phyloP scores from a whole-genome alignment of 2,113 vertebrate species.

The Daboia siamensis region DNA sequence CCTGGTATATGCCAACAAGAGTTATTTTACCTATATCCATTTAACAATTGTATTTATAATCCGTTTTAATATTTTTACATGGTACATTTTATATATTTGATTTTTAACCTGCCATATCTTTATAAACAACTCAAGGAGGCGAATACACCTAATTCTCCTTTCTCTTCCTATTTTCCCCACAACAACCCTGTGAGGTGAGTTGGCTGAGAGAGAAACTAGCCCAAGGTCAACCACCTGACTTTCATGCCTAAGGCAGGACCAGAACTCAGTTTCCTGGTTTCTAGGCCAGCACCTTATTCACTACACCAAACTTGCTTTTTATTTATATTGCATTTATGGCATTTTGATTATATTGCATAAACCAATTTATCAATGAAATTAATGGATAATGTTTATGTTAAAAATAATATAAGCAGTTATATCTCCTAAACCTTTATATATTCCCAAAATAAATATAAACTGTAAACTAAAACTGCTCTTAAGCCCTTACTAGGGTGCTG shows the following conservation, averaged over 20 bases:
- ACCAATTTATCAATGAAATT: not conserved
- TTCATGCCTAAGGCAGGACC: not conserved
- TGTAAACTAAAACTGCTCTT: not conserved
- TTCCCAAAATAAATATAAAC: not conserved
- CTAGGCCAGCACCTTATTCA: not conserved
- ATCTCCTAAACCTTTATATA: not conserved
- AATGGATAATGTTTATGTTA: not conserved
- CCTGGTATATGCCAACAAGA: not conserved
- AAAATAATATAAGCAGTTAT: not conserved
- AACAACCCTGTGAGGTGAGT: not conserved
- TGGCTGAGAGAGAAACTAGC: not conserved
- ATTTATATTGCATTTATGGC: not conserved
- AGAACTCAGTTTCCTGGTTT: not conserved
- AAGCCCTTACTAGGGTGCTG: not conserved
- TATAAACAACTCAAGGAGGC: not conserved
- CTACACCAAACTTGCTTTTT: not conserved
- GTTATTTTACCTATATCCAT: not conserved
- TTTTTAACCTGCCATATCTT: not conserved
- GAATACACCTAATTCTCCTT: not conserved
- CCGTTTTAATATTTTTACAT: not conserved
- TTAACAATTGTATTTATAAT: not conserved
- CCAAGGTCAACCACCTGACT: not conserved
- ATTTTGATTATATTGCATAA: not conserved
- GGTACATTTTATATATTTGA: not conserved
- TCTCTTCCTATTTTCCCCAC: not conserved